Base-by-base conservation (phyloP, 2,888 invertebrate genomes). In the Cenopis cana region DNA sequence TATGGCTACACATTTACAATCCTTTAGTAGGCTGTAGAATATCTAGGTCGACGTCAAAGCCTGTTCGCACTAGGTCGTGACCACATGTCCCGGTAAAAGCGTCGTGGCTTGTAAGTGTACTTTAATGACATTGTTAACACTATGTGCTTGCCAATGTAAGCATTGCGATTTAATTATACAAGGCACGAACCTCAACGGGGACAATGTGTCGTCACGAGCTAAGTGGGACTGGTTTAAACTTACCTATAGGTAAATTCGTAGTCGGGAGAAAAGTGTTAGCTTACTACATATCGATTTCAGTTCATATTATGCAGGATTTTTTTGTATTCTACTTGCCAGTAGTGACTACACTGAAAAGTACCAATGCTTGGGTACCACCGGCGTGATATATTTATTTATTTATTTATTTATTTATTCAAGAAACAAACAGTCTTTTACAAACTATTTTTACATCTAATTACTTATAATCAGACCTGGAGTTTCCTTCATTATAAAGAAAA, bases 81-180 rank as follows among this genome's bases (percentile, higher is more conserved):
- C 64, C 11, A 33, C 33, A 62, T 33, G 12, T 49, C 50, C 33
- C n/a, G 38, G 64, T 64, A 52, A 62, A 49, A 62, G 50, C 50
- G 20, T 62, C 62, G 64, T 64, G 52, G 52, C 64, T 54, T 64
- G 36, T 54, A 64, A 52, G 38, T 38, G 54, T 50, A 38, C 38
- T 38, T 64, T 50, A 64, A 64, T 64, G 54, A 64, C 54, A 64
- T 36, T 64, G 52, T 64, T 64, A 52, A 24, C 64, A 64, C 64
- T 38, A 64, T 24, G 18, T 49, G 36, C 38, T 54, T 38, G 20
- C 36, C 52, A 38, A 38, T 54, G 52, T 64, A 54, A 64, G 64
- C 62, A 62, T 50, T 36, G 38, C 52, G 38, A 64, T 64, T 64
- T 54, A 64, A 54, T 64, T 54, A 64, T 64, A 54, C 64, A 54